phyloP scores from a whole-genome alignment of 2,888 invertebrate species.

The Vesta saturnalis region DNA sequence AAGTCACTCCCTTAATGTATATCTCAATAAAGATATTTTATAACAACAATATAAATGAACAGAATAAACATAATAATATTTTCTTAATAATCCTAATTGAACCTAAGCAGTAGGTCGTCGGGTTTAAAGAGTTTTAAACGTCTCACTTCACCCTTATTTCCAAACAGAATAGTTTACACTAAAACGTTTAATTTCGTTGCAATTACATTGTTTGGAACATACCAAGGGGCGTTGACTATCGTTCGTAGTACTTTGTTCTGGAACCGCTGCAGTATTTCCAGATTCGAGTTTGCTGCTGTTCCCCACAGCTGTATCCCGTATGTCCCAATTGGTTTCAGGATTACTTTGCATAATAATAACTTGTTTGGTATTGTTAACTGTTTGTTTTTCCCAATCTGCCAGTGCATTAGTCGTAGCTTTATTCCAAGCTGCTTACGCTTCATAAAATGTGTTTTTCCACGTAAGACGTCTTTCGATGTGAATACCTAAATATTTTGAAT shows the following conservation, averaged over 20 bases:
- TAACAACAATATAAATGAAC: too few species aligned
- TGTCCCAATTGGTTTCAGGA: slow-evolving; percentile 20
- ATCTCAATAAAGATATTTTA: too few species aligned
- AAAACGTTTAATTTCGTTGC: background rate
- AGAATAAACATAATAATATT: too few species aligned
- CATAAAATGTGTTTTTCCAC: too few species aligned
- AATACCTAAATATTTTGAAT: slow-evolving; percentile 13
- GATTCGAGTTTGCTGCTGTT: slow-evolving; percentile 16
- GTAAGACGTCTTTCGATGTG: too few species aligned
- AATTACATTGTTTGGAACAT: slow-evolving; percentile 13
- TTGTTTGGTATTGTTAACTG: slow-evolving; percentile 24
- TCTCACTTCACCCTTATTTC: background rate
- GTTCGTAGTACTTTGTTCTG: slow-evolving; percentile 22
- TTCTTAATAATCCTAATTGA: too few species aligned
- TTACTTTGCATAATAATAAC: slow-evolving; percentile 19
- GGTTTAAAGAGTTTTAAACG: background rate
- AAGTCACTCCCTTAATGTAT: too few species aligned
- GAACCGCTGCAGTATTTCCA: slow-evolving; percentile 20
- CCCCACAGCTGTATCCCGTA: slow-evolving; percentile 20
- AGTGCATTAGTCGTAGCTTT: slow-evolving; percentile 16
- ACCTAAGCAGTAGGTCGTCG: too few species aligned
- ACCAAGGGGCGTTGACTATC: slow-evolving; percentile 12
- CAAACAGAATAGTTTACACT: background rate
- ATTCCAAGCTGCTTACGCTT: too few species aligned
- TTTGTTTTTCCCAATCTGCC: slow-evolving; percentile 19